Percentiles rank a stretch among this genome's conserved stretches.
These are phyloP conservation scores for Psittacula echo DNA, from an alignment of 2,797 vertebrate species.

Conservation along the genomic window DNA sequence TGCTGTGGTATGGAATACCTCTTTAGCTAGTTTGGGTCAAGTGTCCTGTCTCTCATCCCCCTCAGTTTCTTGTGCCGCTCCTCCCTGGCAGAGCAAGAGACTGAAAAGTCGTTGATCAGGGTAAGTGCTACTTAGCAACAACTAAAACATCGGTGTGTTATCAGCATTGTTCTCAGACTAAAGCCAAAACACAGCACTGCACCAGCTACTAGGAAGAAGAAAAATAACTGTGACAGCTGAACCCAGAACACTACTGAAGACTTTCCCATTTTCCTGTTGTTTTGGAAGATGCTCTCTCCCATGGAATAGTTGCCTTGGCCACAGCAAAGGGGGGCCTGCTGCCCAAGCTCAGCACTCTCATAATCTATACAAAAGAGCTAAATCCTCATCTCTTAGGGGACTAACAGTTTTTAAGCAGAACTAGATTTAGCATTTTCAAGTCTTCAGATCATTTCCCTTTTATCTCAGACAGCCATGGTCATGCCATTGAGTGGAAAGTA, in stretches of 20 bases:
- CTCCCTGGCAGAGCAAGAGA: not conserved
- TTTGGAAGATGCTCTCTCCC: not conserved
- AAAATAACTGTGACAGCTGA: not conserved
- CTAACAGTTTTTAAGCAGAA: not conserved
- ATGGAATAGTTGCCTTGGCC: not conserved
- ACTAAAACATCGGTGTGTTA: not conserved
- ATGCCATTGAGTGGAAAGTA: not conserved
- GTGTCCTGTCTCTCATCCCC: not conserved
- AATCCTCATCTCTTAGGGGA: not conserved
- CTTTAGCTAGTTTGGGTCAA: not conserved
- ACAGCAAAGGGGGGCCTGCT: not conserved
- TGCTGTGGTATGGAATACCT: not conserved
- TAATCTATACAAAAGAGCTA: not conserved
- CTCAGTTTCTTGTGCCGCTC: accelerated
- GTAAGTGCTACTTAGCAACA: not conserved
- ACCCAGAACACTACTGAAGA: not conserved
- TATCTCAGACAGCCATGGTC: not conserved
- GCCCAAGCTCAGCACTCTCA: not conserved
- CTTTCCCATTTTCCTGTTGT: not conserved
- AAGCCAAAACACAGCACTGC: not conserved
- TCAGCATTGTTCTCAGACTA: not conserved
- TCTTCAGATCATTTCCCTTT: not conserved
- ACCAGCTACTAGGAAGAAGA: not conserved
- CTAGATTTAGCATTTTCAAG: not conserved
- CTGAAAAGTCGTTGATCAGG: not conserved